Percentiles rank a stretch among this genome's conserved stretches.
Conservation (phyloP, 2,797 vertebrate genomes). For the Acrocephalus scirpaceus region DNA sequence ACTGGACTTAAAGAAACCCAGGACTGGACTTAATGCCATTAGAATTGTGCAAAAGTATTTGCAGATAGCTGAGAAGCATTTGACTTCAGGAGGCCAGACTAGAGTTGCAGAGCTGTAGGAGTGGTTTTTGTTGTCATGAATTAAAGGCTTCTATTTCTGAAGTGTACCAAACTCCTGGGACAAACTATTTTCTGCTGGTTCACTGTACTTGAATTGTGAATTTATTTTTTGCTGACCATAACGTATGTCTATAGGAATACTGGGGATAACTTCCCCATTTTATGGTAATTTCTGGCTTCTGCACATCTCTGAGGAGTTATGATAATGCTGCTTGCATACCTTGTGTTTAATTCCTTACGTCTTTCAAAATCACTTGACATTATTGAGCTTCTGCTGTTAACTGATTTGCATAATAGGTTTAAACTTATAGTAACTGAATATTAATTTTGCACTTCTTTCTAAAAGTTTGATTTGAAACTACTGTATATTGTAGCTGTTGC, state of each 20-base stretch:
- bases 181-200: background rate
- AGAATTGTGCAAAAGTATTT: background rate
- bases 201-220: background rate
- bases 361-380: background rate
- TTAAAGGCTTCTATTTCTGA: background rate
- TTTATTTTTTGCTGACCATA: background rate
- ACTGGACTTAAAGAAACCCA: background rate
- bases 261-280: background rate
- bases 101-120: background rate
- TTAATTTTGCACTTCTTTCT: background rate
- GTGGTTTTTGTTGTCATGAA: background rate
- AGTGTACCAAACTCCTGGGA: background rate
- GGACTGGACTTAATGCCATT: background rate
- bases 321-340: background rate
- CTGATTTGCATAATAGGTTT: background rate
- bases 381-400: background rate
- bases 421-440: background rate
- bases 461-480: background rate
- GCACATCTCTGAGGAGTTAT: background rate
- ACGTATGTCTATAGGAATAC: accelerated
- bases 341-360: background rate
- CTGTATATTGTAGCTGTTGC: background rate
- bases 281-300: background rate
- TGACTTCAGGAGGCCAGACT: background rate
- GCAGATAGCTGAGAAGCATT: background rate